These are phyloP conservation scores for Tokudaia muenninki DNA, from an alignment of 2,797 vertebrate species.

Conservation along the genomic window DNA sequence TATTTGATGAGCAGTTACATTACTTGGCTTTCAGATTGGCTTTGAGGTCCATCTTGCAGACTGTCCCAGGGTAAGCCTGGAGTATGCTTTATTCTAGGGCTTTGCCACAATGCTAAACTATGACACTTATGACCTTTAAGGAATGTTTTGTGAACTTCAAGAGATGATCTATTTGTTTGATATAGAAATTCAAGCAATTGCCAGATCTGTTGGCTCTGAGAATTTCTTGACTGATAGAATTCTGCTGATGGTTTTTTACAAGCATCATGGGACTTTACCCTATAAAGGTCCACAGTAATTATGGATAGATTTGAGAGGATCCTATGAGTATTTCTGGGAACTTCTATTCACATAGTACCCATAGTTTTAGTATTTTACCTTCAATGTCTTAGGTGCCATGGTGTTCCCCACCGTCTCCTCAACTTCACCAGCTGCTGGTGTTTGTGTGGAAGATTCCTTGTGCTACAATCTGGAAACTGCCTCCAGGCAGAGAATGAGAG, in stretches of 20 bases:
- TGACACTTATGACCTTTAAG: neutral
- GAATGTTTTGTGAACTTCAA: neutral
- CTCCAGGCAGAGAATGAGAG: neutral
- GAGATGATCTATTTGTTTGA: neutral
- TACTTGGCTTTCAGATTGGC: neutral
- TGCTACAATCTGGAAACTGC: neutral
- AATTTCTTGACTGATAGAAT: constrained; percentile 15
- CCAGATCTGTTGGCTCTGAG: neutral
- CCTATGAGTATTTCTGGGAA: neutral
- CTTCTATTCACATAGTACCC: neutral
- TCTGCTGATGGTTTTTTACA: neutral
- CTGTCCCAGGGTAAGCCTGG: neutral
- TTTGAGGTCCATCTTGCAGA: neutral
- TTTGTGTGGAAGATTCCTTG: neutral
- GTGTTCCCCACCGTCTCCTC: neutral
- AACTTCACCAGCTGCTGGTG: neutral
- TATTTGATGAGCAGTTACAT: neutral
- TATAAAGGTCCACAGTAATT: neutral
- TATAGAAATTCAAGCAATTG: neutral
- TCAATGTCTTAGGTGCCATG: neutral
- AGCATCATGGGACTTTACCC: neutral
- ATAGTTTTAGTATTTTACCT: constrained; percentile 6
- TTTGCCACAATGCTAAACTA: neutral
- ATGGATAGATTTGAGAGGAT: neutral
- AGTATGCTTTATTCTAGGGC: neutral